Percentiles rank a stretch among this genome's conserved stretches.
phyloP scores from a whole-genome alignment of 2,797 vertebrate species.

The Brachyrhaphis roseni region DNA sequence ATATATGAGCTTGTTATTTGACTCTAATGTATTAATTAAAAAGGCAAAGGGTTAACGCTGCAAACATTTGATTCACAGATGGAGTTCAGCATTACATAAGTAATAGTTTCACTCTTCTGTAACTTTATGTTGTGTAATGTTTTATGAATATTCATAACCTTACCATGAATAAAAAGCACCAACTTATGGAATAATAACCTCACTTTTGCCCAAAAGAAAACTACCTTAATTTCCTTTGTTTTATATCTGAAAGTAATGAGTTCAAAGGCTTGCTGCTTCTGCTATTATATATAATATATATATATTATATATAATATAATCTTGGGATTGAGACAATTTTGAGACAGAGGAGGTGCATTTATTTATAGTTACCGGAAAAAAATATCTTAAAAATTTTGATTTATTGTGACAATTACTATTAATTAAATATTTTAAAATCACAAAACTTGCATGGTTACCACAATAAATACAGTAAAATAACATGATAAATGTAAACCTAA shows the following conservation, averaged over 20 bases:
- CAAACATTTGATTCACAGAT: background rate
- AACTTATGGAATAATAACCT: background rate
- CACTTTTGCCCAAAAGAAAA: background rate
- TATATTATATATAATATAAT: no score
- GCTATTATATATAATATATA: no score
- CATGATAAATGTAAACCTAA: background rate
- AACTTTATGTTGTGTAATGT: background rate
- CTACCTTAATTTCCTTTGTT: background rate
- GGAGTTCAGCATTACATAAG: background rate
- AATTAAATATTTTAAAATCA: background rate
- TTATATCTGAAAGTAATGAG: background rate
- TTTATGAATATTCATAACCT: background rate
- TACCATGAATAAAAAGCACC: background rate
- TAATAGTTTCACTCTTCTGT: background rate
- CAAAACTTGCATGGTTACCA: background rate
- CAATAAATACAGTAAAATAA: background rate
- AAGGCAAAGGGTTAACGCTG: background rate
- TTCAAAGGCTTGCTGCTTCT: background rate
- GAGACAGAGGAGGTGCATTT: background rate
- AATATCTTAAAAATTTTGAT: background rate
- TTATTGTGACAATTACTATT: background rate
- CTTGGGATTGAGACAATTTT: background rate
- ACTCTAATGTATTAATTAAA: background rate
- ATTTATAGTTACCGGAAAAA: background rate
- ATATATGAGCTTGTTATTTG: background rate